Conservation (phyloP, 2,888 invertebrate species). For the Idaea aversata region DNA sequence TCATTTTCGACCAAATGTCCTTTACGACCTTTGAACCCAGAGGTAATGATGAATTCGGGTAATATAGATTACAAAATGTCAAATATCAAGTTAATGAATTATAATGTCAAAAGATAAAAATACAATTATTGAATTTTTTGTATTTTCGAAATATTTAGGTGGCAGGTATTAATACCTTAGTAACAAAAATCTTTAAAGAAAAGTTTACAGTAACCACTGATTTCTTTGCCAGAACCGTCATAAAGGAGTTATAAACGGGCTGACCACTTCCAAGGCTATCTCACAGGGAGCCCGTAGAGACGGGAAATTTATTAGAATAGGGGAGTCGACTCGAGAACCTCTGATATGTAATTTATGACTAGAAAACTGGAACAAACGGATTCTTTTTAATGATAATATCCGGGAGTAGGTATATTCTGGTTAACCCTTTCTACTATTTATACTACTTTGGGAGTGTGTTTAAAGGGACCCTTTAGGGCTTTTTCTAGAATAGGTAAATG, state of each 20-base stretch:
- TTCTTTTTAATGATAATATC: constrained; percentile 51
- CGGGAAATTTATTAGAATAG: constrained; percentile 43
- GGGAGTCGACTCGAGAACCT: constrained; percentile 35
- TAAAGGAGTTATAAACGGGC: constrained; percentile 1
- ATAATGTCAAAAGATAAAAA: too few species aligned
- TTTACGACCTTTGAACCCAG: too few species aligned
- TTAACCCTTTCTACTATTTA: constrained; percentile 6
- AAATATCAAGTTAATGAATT: too few species aligned
- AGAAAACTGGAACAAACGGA: constrained; percentile 49
- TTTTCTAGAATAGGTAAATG: too few species aligned
- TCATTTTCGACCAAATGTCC: too few species aligned
- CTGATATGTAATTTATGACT: constrained; percentile 60
- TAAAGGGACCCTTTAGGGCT: too few species aligned
- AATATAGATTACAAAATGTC: too few species aligned
- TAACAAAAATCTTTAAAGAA: background rate
- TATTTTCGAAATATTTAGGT: too few species aligned
- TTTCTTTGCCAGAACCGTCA: constrained; percentile 20
- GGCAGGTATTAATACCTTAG: too few species aligned
- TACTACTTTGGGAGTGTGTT: too few species aligned
- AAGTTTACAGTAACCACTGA: constrained; percentile 12
- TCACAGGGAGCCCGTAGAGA: constrained; percentile 24
- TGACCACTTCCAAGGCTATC: constrained; percentile 7
- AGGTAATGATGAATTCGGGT: too few species aligned
- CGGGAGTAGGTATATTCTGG: constrained; percentile 21
- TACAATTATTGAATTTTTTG: too few species aligned